Evolutionary conservation across 2,113 vertebrate species (phyloP), one percentile per base, ranked within the genome.

Genomic region (Dendropsophus ebraccatus): DNA sequence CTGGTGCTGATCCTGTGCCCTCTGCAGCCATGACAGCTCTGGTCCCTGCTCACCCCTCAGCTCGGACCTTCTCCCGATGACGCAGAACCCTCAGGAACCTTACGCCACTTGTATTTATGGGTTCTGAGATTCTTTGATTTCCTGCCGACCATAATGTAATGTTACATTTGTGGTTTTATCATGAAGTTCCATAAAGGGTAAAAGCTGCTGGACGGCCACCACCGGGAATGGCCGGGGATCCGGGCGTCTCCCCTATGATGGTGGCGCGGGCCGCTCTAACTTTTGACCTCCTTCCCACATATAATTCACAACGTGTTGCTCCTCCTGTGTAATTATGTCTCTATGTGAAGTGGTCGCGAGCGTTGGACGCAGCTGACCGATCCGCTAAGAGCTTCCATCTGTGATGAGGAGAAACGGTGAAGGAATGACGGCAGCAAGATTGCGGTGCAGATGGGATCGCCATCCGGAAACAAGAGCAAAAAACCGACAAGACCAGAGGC

Each of bases 381-480:
- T 54, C 19, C 54, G 19, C 19, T 54, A 72, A 73, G 28, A 19
- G 67, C 25, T 83, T 83, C 49, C 81, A 83, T 67, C 81, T 83
- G 81, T 21, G 17, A 73, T 3, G 47, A 14, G 9, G 17, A 69
- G 32, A 2, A 16, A 69, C 1, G 4, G 19, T 23, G 21, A 37
- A 79, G 35, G 30, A 37, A 60, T 41, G 23, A 32, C 14, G 11
- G 35, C 13, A 17, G 28, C 28, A 67, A 73, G 45, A 75, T 16
- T 49, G n/a, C 28, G n/a, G 72, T 28, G 72, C 5, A 75, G 41
- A 75, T 49, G 72, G 13, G 9, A 56, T 35, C 13, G 17, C 19
- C 2, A 13, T 30, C 49, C 50, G 11, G 47, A 78, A 56, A 56
- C 30, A 13, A 35, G 50, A 35, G 54, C 17, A 30, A 54, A 56